Conservation (phyloP, 2,797 vertebrate genomes). For the Alauda arvensis region DNA sequence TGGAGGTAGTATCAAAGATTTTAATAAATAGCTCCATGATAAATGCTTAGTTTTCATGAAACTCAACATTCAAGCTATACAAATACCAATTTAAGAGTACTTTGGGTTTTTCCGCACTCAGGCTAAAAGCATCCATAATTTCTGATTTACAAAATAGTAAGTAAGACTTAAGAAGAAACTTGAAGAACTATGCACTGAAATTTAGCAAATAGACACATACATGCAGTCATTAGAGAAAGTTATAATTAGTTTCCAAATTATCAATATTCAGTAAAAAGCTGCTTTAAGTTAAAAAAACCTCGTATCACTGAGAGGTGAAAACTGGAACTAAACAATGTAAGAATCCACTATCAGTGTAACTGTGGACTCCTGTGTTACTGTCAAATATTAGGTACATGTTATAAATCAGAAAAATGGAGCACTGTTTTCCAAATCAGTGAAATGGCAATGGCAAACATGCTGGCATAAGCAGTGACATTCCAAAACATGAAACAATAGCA, state of each 20-base stretch:
- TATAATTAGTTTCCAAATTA: neutral
- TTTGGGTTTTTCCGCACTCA: neutral
- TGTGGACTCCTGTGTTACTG: neutral
- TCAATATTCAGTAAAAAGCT: neutral
- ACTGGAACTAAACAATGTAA: neutral
- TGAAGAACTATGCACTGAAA: neutral
- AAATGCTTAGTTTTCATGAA: neutral
- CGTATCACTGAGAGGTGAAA: neutral
- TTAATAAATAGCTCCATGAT: neutral
- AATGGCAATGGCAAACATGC: constrained; percentile 26
- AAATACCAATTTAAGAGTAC: neutral
- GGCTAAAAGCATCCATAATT: neutral
- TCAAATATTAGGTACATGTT: neutral
- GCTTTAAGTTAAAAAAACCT: neutral
- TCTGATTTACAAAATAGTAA: neutral
- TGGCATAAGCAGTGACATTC: constrained; percentile 31
- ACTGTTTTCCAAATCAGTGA: neutral
- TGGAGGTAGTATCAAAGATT: neutral
- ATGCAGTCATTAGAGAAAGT: neutral
- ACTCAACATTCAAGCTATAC: neutral
- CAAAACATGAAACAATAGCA: neutral
- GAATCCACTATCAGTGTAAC: neutral
- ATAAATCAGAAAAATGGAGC: neutral
- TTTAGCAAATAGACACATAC: neutral
- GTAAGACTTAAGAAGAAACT: neutral